Conservation (phyloP, 2,797 vertebrate genomes). For the Podargus strigoides region DNA sequence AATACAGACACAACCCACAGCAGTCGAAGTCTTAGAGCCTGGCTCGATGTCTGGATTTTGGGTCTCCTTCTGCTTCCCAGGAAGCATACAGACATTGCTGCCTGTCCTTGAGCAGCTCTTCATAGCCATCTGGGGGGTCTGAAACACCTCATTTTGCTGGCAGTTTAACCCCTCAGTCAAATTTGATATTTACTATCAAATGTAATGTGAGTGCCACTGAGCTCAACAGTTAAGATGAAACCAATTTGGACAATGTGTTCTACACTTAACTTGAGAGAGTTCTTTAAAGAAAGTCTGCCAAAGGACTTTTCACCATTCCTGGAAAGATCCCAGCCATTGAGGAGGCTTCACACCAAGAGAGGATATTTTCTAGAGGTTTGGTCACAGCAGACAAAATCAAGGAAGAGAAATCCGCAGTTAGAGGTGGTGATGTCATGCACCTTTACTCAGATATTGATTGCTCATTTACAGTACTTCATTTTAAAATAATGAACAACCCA, state of each 20-base stretch:
- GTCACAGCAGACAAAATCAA: not conserved
- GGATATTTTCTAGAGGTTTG: not conserved
- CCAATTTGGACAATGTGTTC: not conserved
- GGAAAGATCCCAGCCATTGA: not conserved
- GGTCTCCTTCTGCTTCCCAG: not conserved
- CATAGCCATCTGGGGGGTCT: rapidly evolving
- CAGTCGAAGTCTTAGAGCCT: not conserved
- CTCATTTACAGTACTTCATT: not conserved
- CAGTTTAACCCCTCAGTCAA: not conserved
- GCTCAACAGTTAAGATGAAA: not conserved
- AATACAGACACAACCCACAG: not conserved
- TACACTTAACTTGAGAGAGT: not conserved
- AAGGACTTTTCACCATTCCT: not conserved
- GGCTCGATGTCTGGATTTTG: not conserved
- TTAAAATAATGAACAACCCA: constrained; percentile 5
- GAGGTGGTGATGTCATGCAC: not conserved
- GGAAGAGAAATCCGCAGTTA: not conserved
- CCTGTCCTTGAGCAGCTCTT: not conserved
- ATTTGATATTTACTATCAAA: too few species aligned
- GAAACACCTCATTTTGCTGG: not conserved
- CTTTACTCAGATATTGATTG: not conserved
- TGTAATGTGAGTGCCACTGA: not conserved
- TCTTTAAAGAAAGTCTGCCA: not conserved
- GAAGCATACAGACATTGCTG: too few species aligned
- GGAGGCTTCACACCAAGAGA: not conserved